Percentiles rank a stretch among this genome's conserved stretches.
These are phyloP conservation scores for Morinoia aosen DNA, from an alignment of 2,888 invertebrate genomes.

Conservation along the genomic window DNA sequence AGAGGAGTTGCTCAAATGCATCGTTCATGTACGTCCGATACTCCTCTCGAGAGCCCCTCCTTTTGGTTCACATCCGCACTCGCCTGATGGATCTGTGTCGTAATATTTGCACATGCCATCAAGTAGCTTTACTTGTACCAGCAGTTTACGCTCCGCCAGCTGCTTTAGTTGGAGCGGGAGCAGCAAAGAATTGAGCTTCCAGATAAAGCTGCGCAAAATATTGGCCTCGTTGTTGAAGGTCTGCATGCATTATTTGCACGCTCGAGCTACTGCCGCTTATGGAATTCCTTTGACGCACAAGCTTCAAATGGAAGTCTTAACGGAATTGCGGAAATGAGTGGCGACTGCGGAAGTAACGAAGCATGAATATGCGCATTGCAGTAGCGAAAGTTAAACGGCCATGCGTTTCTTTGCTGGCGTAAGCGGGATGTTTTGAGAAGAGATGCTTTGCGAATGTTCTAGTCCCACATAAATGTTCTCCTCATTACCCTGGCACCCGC, in stretches of 20 bases:
- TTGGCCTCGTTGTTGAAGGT: conserved; percentile 1
- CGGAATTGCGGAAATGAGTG: neutral
- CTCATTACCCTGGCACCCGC: neutral
- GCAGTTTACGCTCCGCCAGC: neutral
- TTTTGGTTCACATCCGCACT: neutral
- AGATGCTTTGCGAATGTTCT: neutral
- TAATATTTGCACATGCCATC: neutral
- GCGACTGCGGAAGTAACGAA: neutral
- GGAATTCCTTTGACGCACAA: conserved; percentile 12
- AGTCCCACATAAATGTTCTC: neutral
- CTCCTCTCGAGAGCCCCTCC: neutral
- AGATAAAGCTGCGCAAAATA: neutral
- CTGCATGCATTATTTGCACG: neutral
- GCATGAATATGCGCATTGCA: neutral
- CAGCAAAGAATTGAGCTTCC: neutral
- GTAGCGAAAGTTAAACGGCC: neutral
- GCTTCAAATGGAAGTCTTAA: conserved; percentile 4
- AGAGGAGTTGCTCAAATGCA: neutral
- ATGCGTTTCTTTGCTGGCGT: neutral
- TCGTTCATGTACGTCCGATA: neutral
- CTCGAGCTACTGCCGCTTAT: neutral
- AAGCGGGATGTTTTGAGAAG: neutral
- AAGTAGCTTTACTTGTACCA: neutral
- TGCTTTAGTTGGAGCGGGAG: neutral
- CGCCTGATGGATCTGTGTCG: neutral